Conservation (phyloP, 2,888 invertebrate genomes). For the Agrotis puta region DNA sequence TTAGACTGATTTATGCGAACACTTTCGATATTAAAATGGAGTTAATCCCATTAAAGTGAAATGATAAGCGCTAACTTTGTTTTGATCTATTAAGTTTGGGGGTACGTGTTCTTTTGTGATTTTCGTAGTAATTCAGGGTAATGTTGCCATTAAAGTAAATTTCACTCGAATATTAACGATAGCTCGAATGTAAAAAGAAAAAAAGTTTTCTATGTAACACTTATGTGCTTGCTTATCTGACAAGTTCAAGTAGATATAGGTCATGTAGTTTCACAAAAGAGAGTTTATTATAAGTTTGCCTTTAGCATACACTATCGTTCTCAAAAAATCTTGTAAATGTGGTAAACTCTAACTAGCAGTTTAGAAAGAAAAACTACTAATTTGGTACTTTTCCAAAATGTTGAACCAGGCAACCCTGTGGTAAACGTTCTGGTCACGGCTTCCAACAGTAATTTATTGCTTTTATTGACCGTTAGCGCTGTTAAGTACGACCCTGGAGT, state of each 20-base stretch:
- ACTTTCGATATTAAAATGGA: slow-evolving; percentile 59
- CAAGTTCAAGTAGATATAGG: too few species aligned
- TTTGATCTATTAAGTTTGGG: slow-evolving; percentile 42
- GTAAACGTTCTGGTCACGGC: slow-evolving; percentile 66
- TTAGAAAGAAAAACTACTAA: too few species aligned
- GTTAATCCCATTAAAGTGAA: slow-evolving; percentile 54
- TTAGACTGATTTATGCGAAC: slow-evolving; percentile 43
- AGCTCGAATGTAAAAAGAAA: too few species aligned
- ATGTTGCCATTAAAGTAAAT: background rate
- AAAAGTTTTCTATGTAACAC: background rate
- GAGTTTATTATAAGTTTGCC: background rate
- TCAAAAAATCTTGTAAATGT: too few species aligned
- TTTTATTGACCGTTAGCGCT: slow-evolving; percentile 77
- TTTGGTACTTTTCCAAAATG: slow-evolving; percentile 3
- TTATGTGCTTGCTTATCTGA: background rate
- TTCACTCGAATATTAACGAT: background rate
- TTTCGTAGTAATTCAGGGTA: background rate
- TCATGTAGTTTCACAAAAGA: background rate
- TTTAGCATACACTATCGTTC: too few species aligned
- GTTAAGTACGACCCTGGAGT: slow-evolving; percentile 67
- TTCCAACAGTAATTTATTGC: slow-evolving; percentile 72
- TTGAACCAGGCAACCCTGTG: slow-evolving; percentile 56
- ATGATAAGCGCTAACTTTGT: slow-evolving; percentile 55
- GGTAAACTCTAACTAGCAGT: too few species aligned
- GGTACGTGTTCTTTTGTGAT: slow-evolving; percentile 20